Evolutionary conservation across 2,888 invertebrate species (phyloP).

Genomic region (Mythimna lalbum): DNA sequence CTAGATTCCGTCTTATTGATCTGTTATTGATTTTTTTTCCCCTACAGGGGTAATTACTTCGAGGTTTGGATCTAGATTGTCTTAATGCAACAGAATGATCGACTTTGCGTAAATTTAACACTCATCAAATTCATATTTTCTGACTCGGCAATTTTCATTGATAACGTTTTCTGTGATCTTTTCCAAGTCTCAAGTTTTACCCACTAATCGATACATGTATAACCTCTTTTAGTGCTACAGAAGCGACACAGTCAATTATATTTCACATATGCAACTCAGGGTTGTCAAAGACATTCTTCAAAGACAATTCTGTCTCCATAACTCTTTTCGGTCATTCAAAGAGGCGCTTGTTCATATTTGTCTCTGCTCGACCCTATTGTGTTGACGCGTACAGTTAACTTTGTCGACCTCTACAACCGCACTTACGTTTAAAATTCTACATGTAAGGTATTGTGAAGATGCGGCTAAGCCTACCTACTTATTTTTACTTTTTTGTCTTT

Average conservation of each 20-base stretch:
- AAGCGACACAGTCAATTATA: constrained; percentile 33
- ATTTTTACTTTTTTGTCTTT: constrained; percentile 8
- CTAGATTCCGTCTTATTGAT: no score
- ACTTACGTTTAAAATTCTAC: constrained; percentile 52
- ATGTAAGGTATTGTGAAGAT: constrained; percentile 46
- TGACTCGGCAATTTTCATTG: no score
- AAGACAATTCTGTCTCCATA: constrained; percentile 51
- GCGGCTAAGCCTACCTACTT: constrained; percentile 24
- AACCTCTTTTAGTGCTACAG: constrained; percentile 6
- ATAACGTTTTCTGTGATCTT: neutral
- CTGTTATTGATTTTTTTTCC: no score
- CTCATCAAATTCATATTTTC: neutral
- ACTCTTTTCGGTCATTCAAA: constrained; percentile 56
- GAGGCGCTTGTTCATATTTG: constrained; percentile 59
- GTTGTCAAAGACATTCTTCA: constrained; percentile 60
- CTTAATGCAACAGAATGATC: neutral
- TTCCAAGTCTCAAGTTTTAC: neutral
- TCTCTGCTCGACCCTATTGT: constrained; percentile 67
- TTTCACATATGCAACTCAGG: constrained; percentile 44
- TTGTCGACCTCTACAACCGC: constrained; percentile 56
- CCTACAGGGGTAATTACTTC: no score
- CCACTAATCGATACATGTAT: neutral
- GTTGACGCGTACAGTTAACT: constrained; percentile 59
- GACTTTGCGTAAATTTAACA: neutral
- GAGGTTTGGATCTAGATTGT: neutral